Percentiles rank a stretch among this genome's conserved stretches.
Conservation (phyloP, 2,888 invertebrate species). For the Cheilosia vernalis region DNA sequence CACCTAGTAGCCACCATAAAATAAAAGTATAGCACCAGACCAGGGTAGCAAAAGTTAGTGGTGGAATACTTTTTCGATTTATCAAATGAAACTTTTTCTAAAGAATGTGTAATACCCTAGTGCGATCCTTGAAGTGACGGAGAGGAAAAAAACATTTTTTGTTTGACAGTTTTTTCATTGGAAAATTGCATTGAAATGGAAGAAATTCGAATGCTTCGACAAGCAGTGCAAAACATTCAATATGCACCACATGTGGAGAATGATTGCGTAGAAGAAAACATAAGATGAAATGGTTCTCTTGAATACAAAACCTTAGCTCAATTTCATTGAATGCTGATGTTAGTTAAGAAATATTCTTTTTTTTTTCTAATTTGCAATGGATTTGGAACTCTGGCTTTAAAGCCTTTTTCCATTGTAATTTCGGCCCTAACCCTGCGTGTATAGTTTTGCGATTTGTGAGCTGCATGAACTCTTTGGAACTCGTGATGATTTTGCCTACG, state of each 20-base stretch:
- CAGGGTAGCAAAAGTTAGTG: conserved; percentile 13
- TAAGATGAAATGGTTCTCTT: no score
- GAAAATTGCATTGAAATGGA: no score
- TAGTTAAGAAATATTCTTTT: no score
- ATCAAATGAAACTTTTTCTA: conserved; percentile 24
- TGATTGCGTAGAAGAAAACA: neutral
- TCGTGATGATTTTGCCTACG: no score
- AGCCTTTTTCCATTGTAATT: no score
- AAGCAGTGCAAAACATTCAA: conserved; percentile 26
- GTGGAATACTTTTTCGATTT: conserved; percentile 24
- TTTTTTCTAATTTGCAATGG: no score
- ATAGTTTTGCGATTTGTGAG: no score
- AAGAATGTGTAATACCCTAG: neutral
- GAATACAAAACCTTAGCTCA: no score
- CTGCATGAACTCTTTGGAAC: no score
- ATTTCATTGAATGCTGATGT: no score
- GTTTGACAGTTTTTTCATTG: neutral
- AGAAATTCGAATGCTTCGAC: neutral
- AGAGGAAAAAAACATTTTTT: neutral
- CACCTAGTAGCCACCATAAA: neutral
- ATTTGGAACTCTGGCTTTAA: no score
- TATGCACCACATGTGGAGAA: neutral
- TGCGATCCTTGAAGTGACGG: neutral
- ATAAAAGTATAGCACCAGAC: neutral
- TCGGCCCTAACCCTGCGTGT: no score